phyloP scores from a whole-genome alignment of 1,140 invertebrate species.

The Lycorma delicatula region DNA sequence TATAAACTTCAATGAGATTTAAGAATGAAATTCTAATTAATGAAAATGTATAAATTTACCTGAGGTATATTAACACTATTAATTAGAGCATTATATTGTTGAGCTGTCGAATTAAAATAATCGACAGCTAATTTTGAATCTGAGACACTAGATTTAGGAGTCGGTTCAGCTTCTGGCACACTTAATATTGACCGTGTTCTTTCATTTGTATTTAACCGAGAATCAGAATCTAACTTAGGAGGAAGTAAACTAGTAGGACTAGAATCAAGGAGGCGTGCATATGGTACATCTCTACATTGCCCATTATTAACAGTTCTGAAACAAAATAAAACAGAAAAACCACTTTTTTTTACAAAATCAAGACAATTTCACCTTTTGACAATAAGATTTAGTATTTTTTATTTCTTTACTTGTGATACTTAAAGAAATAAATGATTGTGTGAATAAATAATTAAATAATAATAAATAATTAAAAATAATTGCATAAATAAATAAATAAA shows the following conservation, averaged over 20 bases:
- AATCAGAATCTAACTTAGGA: slow-evolving; percentile 64
- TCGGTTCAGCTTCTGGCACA: slow-evolving; percentile 43
- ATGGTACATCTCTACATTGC: slow-evolving; percentile 59
- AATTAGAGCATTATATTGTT: slow-evolving; percentile 28
- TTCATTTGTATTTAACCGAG: slow-evolving; percentile 55
- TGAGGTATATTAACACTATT: slow-evolving; percentile 20
- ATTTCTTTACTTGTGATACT: no score
- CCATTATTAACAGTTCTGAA: slow-evolving; percentile 34
- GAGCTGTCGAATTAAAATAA: slow-evolving; percentile 45
- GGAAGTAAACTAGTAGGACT: slow-evolving; percentile 45
- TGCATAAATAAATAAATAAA: no score
- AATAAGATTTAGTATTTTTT: no score
- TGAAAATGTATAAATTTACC: no score
- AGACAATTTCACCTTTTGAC: no score
- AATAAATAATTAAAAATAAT: no score
- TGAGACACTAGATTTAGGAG: slow-evolving; percentile 59
- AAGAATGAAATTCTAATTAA: no score
- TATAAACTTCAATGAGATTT: no score
- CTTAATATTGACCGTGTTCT: slow-evolving; percentile 51
- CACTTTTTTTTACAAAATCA: no score
- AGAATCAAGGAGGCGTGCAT: slow-evolving; percentile 62
- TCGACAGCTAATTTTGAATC: slow-evolving; percentile 73
- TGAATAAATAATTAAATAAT: no score
- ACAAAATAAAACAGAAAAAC: no score
- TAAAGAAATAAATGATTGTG: no score